Evolutionary conservation across 2,113 vertebrate genomes (phyloP).

Genomic region (Sciurus niger): DNA sequence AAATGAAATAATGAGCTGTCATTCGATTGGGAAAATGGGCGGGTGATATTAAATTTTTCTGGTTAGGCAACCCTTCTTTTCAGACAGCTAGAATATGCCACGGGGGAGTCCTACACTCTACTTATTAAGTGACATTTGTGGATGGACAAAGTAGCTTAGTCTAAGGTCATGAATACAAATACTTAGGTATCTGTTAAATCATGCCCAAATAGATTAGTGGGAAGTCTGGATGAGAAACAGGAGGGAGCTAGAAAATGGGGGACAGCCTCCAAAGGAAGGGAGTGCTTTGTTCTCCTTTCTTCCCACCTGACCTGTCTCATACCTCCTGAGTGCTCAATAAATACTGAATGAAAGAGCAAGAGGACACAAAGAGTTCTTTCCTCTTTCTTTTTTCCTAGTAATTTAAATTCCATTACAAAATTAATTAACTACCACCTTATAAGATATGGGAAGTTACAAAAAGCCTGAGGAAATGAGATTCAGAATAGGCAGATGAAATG

Average conservation of each 20-base stretch:
- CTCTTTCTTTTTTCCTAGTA: background rate
- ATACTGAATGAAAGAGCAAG: background rate
- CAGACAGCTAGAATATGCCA: background rate
- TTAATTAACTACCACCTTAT: background rate
- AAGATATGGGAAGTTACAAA: background rate
- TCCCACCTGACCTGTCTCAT: rapidly evolving
- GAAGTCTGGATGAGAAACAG: background rate
- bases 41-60: background rate
- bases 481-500: background rate
- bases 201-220: background rate
- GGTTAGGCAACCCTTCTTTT: rapidly evolving
- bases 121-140: background rate
- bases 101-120: background rate
- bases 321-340: background rate
- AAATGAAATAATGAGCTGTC: background rate
- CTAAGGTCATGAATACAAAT: background rate
- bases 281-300: background rate
- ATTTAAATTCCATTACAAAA: background rate
- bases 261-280: rapidly evolving
- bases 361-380: background rate
- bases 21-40: background rate
- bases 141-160: slow-evolving; percentile 29
- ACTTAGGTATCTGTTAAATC: background rate
- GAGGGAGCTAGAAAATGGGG: rapidly evolving
- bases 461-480: background rate